Conservation (phyloP, 2,797 vertebrate species). For the Labroides dimidiatus region DNA sequence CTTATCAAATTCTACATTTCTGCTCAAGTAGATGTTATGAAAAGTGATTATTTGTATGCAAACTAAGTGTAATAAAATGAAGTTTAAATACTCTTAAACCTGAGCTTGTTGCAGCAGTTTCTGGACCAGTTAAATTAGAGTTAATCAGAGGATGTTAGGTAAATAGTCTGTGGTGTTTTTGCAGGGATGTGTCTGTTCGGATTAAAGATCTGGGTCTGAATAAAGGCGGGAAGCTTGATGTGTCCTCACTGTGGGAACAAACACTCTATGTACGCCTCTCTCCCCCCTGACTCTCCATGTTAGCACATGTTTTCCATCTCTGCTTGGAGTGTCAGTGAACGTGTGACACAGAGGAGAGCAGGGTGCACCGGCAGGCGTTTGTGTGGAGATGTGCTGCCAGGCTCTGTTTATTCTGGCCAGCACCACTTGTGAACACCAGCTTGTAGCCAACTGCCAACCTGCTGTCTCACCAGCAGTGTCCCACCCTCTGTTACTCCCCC, state of each 20-base stretch:
- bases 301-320: slow-evolving; percentile 62
- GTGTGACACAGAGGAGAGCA: slow-evolving; percentile 46
- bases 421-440: slow-evolving; percentile 46
- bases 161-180: slow-evolving; percentile 48
- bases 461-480: slow-evolving; percentile 41
- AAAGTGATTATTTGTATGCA: too few relatives aligned
- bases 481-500: neutral
- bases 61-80: too few relatives aligned
- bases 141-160: slow-evolving; percentile 33
- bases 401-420: slow-evolving; percentile 68
- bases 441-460: slow-evolving; percentile 51
- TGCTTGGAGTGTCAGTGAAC: slow-evolving; percentile 49
- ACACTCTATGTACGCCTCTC: slow-evolving; percentile 36
- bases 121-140: slow-evolving; percentile 21
- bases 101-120: too few relatives aligned
- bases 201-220: slow-evolving; percentile 34
- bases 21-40: too few relatives aligned
- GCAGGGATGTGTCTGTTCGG: slow-evolving; percentile 35
- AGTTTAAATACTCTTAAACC: too few relatives aligned
- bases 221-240: slow-evolving; percentile 20
- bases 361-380: slow-evolving; percentile 30
- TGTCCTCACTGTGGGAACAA: slow-evolving; percentile 46
- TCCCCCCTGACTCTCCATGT: slow-evolving; percentile 49
- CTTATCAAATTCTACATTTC: too few relatives aligned
- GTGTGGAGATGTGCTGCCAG: slow-evolving; percentile 45